Evolutionary conservation across 2,888 invertebrate genomes (phyloP).

Genomic region (Gymnosoma rotundatum): DNA sequence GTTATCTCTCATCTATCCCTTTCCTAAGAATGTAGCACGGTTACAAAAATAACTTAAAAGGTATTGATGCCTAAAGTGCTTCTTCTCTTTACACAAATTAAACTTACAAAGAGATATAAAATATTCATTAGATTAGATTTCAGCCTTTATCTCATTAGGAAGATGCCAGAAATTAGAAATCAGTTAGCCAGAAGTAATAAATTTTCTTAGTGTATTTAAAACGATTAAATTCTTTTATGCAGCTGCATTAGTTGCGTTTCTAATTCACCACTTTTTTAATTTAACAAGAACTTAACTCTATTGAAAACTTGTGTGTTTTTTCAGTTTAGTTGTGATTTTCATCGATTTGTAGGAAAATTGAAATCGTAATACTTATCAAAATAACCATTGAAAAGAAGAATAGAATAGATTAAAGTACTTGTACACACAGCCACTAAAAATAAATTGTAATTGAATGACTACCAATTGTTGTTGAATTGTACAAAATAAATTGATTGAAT

Average conservation of each 20-base stretch:
- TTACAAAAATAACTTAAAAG: too few relatives aligned
- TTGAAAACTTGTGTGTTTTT: constrained; percentile 28
- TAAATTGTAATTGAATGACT: constrained; percentile 26
- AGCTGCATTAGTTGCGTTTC: background rate
- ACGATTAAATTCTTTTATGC: background rate
- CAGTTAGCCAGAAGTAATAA: too few relatives aligned
- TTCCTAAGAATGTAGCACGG: too few relatives aligned
- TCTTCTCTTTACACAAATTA: too few relatives aligned
- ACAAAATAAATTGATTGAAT: background rate
- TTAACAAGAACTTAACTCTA: background rate
- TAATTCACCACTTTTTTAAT: constrained; percentile 5
- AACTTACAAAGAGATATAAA: too few relatives aligned
- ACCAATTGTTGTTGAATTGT: constrained; percentile 8
- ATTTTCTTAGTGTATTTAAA: background rate
- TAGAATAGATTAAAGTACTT: constrained; percentile 3
- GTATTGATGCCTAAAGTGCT: too few relatives aligned
- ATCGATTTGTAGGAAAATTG: constrained; percentile 62
- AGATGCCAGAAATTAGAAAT: too few relatives aligned
- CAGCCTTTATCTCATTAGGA: too few relatives aligned
- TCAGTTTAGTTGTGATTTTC: constrained; percentile 16
- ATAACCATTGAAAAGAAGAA: constrained; percentile 39
- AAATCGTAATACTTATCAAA: constrained; percentile 60
- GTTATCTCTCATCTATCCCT: too few relatives aligned
- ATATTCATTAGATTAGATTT: too few relatives aligned
- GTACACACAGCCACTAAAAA: background rate